These are phyloP conservation scores for Dasyornis broadbenti DNA, from an alignment of 2,113 vertebrate genomes.

Conservation along the genomic window DNA sequence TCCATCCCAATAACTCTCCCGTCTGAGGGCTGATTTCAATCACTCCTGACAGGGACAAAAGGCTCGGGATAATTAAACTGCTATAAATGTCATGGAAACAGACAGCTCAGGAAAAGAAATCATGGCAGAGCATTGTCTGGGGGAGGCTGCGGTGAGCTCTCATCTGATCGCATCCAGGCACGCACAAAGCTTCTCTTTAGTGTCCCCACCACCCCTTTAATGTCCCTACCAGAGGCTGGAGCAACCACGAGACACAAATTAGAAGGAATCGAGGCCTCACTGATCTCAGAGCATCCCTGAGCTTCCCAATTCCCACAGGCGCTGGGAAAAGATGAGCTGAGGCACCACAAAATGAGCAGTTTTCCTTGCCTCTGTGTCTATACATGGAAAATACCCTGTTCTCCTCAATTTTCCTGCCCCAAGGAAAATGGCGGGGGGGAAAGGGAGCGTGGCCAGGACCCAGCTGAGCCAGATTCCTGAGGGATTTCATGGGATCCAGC, in stretches of 20 bases:
- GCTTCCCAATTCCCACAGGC: background rate
- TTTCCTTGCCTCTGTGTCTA: background rate
- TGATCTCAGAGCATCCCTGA: background rate
- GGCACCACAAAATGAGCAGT: constrained; percentile 28
- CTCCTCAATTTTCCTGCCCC: background rate
- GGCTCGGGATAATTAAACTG: background rate
- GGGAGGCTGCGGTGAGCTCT: background rate
- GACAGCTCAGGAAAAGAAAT: background rate
- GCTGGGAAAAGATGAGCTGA: background rate
- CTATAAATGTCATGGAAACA: background rate
- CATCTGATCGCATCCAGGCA: background rate
- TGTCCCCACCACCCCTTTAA: background rate
- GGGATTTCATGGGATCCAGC: fast-evolving
- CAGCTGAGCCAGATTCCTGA: background rate
- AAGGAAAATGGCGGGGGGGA: background rate
- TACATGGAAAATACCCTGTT: background rate
- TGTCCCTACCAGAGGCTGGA: background rate
- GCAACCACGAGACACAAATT: background rate
- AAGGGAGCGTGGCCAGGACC: background rate
- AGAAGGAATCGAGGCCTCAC: background rate
- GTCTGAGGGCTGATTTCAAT: background rate
- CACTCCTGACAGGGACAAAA: background rate
- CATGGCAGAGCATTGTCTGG: background rate
- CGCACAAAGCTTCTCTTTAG: background rate
- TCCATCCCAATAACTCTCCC: background rate